Evolutionary conservation across 2,797 vertebrate genomes (phyloP), one percentile per base, ranked within the genome.

Genomic region (Melanogrammus aeglefinus): DNA sequence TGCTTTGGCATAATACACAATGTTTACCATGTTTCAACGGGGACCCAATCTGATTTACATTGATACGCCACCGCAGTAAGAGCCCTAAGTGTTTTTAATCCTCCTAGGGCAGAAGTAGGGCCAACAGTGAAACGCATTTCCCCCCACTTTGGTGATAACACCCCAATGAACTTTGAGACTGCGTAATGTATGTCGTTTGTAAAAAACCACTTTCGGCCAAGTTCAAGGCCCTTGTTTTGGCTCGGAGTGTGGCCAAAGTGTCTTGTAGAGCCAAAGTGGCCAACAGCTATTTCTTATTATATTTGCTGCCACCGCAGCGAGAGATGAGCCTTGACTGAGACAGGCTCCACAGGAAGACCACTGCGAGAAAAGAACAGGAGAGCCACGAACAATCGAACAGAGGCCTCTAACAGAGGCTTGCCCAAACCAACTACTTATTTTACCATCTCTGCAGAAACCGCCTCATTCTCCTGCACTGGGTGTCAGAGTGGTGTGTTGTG

Each of bases 51-150:
- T 86, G 81, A 86, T 89, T 91, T 88, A 77, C 81, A 73, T 88
- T 84, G 84, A n/a, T 72, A 72, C 70, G n/a, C 31, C 89, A 77
- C 87, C 81, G 86, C 86, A 90, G 88, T 88, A 89, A 88, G n/a
- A n/a, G n/a, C n/a, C n/a, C 86, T 89, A 87, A 91, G 82, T 80
- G n/a, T n/a, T n/a, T 71, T 86, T 90, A 92, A 92, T 90, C 88
- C 84, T 77, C 73, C 85, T 72, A 0, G 29, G 33, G 70, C 29
- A n/a, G n/a, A 9, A 75, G 83, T 77, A 66, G n/a, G 80, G 39
- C 79, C 81, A 77, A 77, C 35, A 69, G 44, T 74, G 76, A 85
- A 82, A n/a, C n/a, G 73, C 33, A 13, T 69, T 69, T 69, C n/a
- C 63, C 12, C 63, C n/a, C n/a, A n/a, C n/a, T n/a, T 27, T 7